Percentiles rank a stretch among this genome's conserved stretches.
These are phyloP conservation scores for Hermodice carunculata DNA, from an alignment of 2,888 invertebrate species.

Conservation along the genomic window DNA sequence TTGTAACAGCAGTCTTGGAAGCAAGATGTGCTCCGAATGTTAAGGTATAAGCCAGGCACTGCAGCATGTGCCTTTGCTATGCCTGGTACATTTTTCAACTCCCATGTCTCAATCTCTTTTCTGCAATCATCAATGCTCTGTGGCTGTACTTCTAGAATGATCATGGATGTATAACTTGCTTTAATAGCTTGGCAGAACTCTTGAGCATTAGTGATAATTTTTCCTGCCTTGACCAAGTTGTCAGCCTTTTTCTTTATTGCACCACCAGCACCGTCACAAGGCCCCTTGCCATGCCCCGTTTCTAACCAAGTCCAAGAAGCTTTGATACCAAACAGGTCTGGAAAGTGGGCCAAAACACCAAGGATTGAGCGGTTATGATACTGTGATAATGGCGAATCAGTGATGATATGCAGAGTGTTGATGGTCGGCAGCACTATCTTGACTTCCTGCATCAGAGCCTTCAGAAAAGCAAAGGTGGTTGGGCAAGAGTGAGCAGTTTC, in stretches of 20 bases:
- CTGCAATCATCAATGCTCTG: no score
- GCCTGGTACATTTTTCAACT: no score
- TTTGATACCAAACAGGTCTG: neutral
- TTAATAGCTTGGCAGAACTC: neutral
- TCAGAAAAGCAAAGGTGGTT: neutral
- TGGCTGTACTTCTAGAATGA: no score
- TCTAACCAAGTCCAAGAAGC: neutral
- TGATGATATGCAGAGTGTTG: neutral
- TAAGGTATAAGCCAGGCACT: neutral
- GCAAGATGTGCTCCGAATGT: neutral
- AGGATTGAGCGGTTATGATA: neutral
- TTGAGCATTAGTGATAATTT: neutral
- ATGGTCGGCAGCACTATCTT: neutral
- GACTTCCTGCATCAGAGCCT: neutral
- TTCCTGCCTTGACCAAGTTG: neutral
- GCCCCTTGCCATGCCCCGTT: neutral
- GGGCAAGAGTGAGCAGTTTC: neutral
- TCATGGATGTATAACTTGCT: no score
- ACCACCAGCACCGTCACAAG: conserved; percentile 1
- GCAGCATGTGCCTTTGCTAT: neutral
- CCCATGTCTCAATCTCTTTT: no score
- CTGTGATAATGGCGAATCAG: neutral
- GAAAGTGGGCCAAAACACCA: neutral
- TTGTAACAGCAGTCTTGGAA: neutral
- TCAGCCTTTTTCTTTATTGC: neutral